Conservation (phyloP, 2,797 vertebrate species). For the Takifugu ocellatus region DNA sequence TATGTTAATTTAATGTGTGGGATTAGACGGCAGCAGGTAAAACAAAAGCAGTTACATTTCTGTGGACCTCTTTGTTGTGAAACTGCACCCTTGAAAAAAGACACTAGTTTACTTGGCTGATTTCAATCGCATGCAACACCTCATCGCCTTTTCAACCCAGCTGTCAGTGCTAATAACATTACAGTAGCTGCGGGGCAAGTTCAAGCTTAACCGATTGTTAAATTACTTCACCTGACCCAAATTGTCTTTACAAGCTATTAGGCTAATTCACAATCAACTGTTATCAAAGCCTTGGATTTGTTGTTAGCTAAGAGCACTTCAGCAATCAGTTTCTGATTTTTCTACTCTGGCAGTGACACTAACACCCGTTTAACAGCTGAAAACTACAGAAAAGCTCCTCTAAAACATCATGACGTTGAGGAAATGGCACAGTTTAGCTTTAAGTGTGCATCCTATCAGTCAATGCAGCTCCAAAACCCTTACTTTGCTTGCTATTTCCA, state of each 20-base stretch:
- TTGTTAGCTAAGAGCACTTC: no score
- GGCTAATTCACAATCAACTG: not conserved
- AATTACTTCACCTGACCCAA: not conserved
- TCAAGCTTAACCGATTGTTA: not conserved
- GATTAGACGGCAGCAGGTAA: constrained; percentile 4
- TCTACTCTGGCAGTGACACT: not conserved
- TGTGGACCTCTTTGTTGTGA: not conserved
- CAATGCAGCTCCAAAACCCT: no score
- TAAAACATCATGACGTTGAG: no score
- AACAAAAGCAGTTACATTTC: constrained; percentile 6
- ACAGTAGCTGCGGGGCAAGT: not conserved
- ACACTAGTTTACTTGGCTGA: not conserved
- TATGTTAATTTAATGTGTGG: not conserved
- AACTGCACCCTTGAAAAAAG: constrained; percentile 3
- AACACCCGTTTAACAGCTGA: not conserved
- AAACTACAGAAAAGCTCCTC: not conserved
- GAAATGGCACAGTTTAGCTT: no score
- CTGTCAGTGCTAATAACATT: not conserved
- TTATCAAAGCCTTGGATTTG: not conserved
- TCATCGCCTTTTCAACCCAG: not conserved
- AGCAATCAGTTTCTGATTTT: not conserved
- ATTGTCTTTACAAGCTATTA: not conserved
- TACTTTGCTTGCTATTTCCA: no score
- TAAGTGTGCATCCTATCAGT: no score
- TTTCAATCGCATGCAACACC: not conserved